Conservation (phyloP, 2,113 vertebrate genomes). For the Neodontobutis hainanensis region DNA sequence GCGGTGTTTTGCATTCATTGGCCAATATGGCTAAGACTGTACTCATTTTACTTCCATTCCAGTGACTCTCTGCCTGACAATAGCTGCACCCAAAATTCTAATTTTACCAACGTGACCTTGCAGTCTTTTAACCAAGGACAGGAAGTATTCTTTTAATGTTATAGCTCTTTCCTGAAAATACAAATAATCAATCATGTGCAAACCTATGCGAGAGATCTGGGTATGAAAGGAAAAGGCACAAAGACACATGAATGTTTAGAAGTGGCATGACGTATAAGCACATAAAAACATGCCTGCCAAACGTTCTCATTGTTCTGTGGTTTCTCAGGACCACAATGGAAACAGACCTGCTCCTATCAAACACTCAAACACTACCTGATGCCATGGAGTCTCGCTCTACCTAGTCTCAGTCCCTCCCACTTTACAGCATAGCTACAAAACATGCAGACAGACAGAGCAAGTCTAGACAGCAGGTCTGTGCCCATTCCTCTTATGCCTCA, state of each 20-base stretch:
- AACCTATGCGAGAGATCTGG: not conserved
- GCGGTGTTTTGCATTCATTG: slow-evolving; percentile 18
- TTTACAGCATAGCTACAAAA: slow-evolving; percentile 67
- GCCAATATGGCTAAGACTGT: slow-evolving; percentile 36
- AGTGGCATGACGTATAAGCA: slow-evolving; percentile 52
- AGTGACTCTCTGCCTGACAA: slow-evolving; percentile 60
- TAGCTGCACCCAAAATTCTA: slow-evolving; percentile 50
- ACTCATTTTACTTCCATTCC: slow-evolving; percentile 52
- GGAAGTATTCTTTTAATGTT: slow-evolving; percentile 34
- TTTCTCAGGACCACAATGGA: slow-evolving; percentile 66
- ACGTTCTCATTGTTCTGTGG: slow-evolving; percentile 64
- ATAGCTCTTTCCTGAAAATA: slow-evolving; percentile 16
- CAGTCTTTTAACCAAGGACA: slow-evolving; percentile 23
- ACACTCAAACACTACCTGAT: slow-evolving; percentile 62
- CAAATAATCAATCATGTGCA: slow-evolving; percentile 24
- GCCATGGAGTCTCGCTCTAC: slow-evolving; percentile 54
- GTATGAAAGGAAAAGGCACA: slow-evolving; percentile 29
- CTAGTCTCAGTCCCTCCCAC: slow-evolving; percentile 29
- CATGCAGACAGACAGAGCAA: slow-evolving; percentile 67
- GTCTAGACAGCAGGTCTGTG: slow-evolving; percentile 72
- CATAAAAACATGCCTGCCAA: slow-evolving; percentile 42
- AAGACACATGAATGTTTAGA: slow-evolving; percentile 48
- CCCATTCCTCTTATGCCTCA: slow-evolving; percentile 67
- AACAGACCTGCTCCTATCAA: slow-evolving; percentile 65
- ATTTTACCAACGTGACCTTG: slow-evolving; percentile 54